Percentiles rank a stretch among this genome's conserved stretches.
These are phyloP conservation scores for Tachina fera DNA, from an alignment of 2,888 invertebrate species.

Conservation along the genomic window DNA sequence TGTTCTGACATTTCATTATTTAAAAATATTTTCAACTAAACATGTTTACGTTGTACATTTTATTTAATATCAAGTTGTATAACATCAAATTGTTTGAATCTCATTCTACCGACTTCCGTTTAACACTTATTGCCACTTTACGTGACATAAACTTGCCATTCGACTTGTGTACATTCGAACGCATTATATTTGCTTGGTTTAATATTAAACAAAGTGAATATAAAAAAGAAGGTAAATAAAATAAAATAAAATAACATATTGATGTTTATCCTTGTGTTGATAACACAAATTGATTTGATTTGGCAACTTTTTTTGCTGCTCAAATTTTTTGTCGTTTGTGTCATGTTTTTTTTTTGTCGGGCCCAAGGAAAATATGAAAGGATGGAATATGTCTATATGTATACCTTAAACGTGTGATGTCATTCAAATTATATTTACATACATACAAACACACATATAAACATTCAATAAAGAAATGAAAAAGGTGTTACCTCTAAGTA, in stretches of 20 bases:
- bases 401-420: conserved; percentile 65
- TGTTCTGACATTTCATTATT: conserved; percentile 55
- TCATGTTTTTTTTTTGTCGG: conserved; percentile 46
- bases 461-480: conserved; percentile 3
- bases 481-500: conserved; percentile 61
- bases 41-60: conserved; percentile 66
- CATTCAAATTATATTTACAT: conserved; percentile 60
- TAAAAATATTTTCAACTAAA: conserved; percentile 64
- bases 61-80: conserved; percentile 67
- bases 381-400: conserved; percentile 19
- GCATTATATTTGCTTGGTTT: conserved; percentile 54
- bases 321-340: conserved; percentile 55
- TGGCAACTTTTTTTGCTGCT: conserved; percentile 56
- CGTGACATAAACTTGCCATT: conserved; percentile 68
- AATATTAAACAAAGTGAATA: conserved; percentile 55
- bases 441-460: not conserved
- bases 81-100: conserved; percentile 62
- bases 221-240: conserved; percentile 1
- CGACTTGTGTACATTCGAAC: conserved; percentile 26
- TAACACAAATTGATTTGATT: conserved; percentile 72
- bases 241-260: conserved; percentile 65
- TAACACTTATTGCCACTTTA: conserved; percentile 71
- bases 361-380: conserved; percentile 38
- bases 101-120: conserved; percentile 63
- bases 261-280: conserved; percentile 71